These are phyloP conservation scores for Spodoptera litura DNA, from an alignment of 1,140 invertebrate genomes.

Conservation along the genomic window DNA sequence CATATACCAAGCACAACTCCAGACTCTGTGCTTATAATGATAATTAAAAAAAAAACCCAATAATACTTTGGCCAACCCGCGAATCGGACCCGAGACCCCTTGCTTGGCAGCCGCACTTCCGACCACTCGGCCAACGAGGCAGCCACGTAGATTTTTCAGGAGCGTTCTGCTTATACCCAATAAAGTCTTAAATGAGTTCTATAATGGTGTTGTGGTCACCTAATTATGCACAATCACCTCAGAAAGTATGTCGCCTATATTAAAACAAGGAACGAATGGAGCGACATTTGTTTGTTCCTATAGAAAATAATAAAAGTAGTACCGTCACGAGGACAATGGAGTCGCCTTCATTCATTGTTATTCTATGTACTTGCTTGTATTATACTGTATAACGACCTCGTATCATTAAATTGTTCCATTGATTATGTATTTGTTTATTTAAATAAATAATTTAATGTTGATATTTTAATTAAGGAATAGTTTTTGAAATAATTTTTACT, in stretches of 20 bases:
- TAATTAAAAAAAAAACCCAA: too few relatives aligned
- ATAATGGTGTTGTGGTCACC: background rate
- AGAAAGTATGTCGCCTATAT: conserved; percentile 24
- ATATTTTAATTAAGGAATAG: background rate
- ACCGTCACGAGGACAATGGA: background rate
- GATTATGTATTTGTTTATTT: conserved; percentile 1
- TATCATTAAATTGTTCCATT: background rate
- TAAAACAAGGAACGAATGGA: conserved; percentile 11
- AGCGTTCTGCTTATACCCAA: too few relatives aligned
- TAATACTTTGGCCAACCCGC: too few relatives aligned
- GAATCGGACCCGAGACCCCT: too few relatives aligned
- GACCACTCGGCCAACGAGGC: too few relatives aligned
- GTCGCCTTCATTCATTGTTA: conserved; percentile 5
- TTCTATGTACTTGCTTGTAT: background rate
- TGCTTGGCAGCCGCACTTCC: too few relatives aligned
- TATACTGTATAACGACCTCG: background rate
- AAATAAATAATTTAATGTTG: background rate
- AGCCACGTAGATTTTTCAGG: too few relatives aligned
- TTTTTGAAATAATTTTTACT: too few relatives aligned
- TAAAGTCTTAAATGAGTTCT: background rate
- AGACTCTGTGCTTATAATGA: too few relatives aligned
- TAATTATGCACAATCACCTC: conserved; percentile 16
- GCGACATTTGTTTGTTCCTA: conserved; percentile 10
- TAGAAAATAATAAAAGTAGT: conserved; percentile 32
- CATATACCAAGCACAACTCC: too few relatives aligned